These are phyloP conservation scores for Rhinatrema bivittatum DNA, from an alignment of 2,797 vertebrate genomes.

Conservation along the genomic window DNA sequence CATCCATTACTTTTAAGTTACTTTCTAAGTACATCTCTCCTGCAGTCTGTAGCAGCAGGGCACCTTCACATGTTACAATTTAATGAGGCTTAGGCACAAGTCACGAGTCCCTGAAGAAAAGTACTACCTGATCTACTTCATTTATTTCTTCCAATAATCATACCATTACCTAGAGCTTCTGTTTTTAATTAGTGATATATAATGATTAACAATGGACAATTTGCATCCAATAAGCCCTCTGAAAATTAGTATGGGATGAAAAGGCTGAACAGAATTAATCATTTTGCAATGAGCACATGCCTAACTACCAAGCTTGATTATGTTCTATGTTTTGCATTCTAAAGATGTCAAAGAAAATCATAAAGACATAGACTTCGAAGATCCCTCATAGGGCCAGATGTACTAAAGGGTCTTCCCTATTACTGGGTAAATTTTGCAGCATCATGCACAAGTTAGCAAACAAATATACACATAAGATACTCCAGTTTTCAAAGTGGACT, in stretches of 20 bases:
- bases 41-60: slow-evolving; percentile 27
- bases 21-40: slow-evolving; percentile 40
- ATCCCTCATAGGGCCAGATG: too few relatives aligned
- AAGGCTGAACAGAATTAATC: slow-evolving; percentile 43
- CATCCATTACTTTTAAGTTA: slow-evolving; percentile 43
- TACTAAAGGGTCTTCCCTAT: too few relatives aligned
- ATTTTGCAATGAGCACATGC: too few relatives aligned
- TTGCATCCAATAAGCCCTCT: slow-evolving; percentile 52
- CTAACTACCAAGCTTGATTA: slow-evolving; percentile 35
- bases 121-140: slow-evolving; percentile 44
- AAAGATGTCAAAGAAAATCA: slow-evolving; percentile 31
- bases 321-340: slow-evolving; percentile 23
- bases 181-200: slow-evolving; percentile 56
- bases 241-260: slow-evolving; percentile 48
- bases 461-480: too few relatives aligned
- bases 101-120: slow-evolving; percentile 40
- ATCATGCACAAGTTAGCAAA: too few relatives aligned
- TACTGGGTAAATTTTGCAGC: too few relatives aligned
- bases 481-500: too few relatives aligned
- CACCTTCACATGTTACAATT: slow-evolving; percentile 42
- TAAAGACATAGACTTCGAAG: too few relatives aligned
- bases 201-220: slow-evolving; percentile 56
- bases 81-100: slow-evolving; percentile 45
- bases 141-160: slow-evolving; percentile 58
- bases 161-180: slow-evolving; percentile 52